Percentiles rank a stretch among this genome's conserved stretches.
Evolutionary conservation across 2,797 vertebrate genomes (phyloP).

Genomic region (Paedocypris micromegethes): DNA sequence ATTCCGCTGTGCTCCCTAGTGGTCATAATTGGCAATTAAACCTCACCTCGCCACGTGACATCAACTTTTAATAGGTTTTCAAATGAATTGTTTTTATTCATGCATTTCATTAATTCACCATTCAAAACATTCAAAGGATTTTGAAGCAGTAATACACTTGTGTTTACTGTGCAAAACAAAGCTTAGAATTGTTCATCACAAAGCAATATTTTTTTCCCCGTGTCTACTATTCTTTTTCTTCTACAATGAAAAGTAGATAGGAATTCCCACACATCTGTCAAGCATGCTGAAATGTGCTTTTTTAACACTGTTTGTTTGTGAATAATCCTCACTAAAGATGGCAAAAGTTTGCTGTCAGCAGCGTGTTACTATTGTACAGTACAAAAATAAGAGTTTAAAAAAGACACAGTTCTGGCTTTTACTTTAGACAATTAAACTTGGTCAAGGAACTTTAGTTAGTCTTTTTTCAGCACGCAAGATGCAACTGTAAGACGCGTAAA

Average conservation of each 20-base stretch:
- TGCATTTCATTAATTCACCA: too few relatives aligned
- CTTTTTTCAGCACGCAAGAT: too few relatives aligned
- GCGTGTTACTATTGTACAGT: not conserved
- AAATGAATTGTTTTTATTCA: too few relatives aligned
- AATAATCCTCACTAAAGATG: conserved; percentile 13
- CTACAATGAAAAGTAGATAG: conserved; percentile 2
- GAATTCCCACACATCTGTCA: conserved; percentile 34
- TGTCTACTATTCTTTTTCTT: conserved; percentile 2
- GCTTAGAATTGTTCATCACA: not conserved
- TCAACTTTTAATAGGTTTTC: too few relatives aligned
- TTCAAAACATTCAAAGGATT: not conserved
- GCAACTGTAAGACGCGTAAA: too few relatives aligned
- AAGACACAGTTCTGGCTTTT: not conserved
- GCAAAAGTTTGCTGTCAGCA: conserved; percentile 1
- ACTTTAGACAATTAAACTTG: too few relatives aligned
- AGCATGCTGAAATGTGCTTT: conserved; percentile 10
- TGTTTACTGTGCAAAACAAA: conserved; percentile 1
- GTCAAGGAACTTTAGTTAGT: too few relatives aligned
- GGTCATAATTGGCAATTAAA: too few relatives aligned
- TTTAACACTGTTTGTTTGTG: conserved; percentile 26
- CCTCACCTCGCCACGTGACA: too few relatives aligned
- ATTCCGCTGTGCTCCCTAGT: too few relatives aligned
- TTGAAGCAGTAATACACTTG: conserved; percentile 2
- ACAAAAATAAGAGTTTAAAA: not conserved
- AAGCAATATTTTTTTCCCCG: conserved; percentile 16